Base-by-base conservation (phyloP, 2,113 vertebrate species). In the Actenoides hombroni region DNA sequence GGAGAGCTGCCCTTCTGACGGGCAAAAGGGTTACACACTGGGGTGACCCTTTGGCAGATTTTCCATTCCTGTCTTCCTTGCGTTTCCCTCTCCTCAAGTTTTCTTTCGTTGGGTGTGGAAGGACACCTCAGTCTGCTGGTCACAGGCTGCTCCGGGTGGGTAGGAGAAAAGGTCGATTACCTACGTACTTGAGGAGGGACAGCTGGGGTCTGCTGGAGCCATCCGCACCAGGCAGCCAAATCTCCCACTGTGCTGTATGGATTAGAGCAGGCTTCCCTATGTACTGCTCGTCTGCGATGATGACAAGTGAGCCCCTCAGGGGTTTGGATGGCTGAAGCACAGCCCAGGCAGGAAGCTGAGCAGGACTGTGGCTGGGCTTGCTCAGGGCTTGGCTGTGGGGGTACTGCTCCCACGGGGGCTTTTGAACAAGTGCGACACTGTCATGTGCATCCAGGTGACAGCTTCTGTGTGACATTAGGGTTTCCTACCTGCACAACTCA, bases 221-320 rank as follows among this genome's bases (percentile, higher is more conserved):
- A 1, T 26, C 49, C 56, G 35, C 0, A 0, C 44, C 6, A 2
- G 24, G 29, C 15, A 60, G 39, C 39, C 17, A 0, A 1, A 0
- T 42, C 35, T 59, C n/a, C 6, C 16, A 2, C 23, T 56, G 44
- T 31, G 2, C 31, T 16, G 7, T 3, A 10, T 1, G 53, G 80
- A 10, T 10, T 13, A 5, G 31, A 8, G 42, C 16, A 33, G 53
- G 35, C 28, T 76, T 83, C 53, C 25, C 25, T 9, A 8, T 0
- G 0, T 10, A 1, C 35, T 23, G 23, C 9, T 49, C 44, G 24
- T 1, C 51, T 79, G 40, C 1, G 6, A 48, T 35, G 44, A 14
- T 20, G 44, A 3, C 29, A 56, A 31, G 31, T 0, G 21, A 57
- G 17, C 16, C 16, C 19, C 4, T 1, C 0, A 0, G 29, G 5